Evolutionary conservation across 2,113 vertebrate species (phyloP).

Genomic region (Platysternon megacephalum): DNA sequence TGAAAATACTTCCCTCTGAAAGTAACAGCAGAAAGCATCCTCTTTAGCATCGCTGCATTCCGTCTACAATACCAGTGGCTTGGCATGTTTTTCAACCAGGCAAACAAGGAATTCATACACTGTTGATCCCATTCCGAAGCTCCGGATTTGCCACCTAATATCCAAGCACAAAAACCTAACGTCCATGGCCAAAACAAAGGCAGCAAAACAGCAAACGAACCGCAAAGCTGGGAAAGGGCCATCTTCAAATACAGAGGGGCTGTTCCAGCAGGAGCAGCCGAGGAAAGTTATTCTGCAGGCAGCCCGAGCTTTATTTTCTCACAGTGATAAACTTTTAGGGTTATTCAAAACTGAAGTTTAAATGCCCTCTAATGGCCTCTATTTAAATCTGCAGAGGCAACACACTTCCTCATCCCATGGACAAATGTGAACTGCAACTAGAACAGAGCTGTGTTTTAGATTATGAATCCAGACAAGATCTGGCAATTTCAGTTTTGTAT

Average conservation of each 20-base stretch:
- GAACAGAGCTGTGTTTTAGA: neutral
- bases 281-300: neutral
- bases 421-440: fast-evolving
- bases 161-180: neutral
- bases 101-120: neutral
- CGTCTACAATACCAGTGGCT: constrained; percentile 26
- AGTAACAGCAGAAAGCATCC: neutral
- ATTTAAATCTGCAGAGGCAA: neutral
- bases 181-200: neutral
- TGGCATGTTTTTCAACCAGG: constrained; percentile 17
- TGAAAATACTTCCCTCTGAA: neutral
- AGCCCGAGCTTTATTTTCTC: neutral
- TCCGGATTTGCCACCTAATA: constrained; percentile 20
- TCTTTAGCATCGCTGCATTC: neutral
- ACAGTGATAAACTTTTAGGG: neutral
- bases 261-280: neutral
- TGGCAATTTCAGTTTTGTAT: neutral
- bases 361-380: constrained; percentile 66
- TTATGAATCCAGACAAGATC: neutral
- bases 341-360: neutral
- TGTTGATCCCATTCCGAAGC: neutral
- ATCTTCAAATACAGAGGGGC: neutral
- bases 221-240: neutral
- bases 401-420: fast-evolving
- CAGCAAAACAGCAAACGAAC: neutral